A percentile compares a stretch with the other conserved stretches of the same genome.
These are phyloP conservation scores for Balanococcus diminutus DNA, from an alignment of 2,888 invertebrate species.

Conservation along the genomic window DNA sequence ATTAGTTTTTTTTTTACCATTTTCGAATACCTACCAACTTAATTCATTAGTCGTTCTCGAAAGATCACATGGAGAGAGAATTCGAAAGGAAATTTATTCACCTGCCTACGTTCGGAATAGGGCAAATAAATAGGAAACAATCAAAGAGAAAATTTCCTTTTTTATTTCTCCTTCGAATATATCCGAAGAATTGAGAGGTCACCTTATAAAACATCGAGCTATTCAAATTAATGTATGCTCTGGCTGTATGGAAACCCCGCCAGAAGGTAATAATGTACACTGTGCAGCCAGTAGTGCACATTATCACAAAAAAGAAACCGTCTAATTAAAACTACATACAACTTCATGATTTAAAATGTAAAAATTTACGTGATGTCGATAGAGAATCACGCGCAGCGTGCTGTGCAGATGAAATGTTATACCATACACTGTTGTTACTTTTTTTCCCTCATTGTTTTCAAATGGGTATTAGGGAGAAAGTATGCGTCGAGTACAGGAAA, in stretches of 20 bases:
- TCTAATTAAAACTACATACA: constrained; percentile 25
- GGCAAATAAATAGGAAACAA: neutral
- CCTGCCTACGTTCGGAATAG: neutral
- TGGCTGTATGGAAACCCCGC: neutral
- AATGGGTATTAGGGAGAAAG: constrained; percentile 20
- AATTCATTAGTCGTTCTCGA: neutral
- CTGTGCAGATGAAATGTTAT: constrained; percentile 11
- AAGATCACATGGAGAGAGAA: neutral
- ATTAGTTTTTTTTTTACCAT: neutral
- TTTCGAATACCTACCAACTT: neutral
- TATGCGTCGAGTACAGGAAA: neutral
- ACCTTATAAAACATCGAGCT: neutral
- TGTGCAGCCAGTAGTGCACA: neutral
- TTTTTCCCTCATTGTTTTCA: neutral
- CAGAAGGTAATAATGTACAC: neutral
- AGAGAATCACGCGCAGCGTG: constrained; percentile 15
- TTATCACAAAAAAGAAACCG: constrained; percentile 15
- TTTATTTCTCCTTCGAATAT: neutral
- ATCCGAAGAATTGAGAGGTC: neutral
- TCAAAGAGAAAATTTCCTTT: neutral
- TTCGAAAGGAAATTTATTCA: neutral
- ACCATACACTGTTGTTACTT: neutral
- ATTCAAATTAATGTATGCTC: neutral
- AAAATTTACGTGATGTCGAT: constrained; percentile 26
- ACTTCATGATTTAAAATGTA: constrained; percentile 25